phyloP scores from a whole-genome alignment of 2,797 vertebrate species.

The Momotus momota region DNA sequence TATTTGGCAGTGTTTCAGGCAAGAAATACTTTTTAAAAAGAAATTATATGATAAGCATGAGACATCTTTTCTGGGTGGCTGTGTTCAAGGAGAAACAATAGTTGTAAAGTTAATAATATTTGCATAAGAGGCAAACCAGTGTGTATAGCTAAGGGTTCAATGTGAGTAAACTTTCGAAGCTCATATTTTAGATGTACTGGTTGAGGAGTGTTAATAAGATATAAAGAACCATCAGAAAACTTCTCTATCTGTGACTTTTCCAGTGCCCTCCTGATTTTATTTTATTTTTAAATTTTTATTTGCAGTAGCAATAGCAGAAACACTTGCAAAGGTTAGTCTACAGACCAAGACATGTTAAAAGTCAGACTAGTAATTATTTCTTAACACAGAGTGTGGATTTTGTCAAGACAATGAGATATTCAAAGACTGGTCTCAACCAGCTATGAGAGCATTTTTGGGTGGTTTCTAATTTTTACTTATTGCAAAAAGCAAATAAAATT shows the following conservation, averaged over 20 bases:
- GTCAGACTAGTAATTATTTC: constrained; percentile 35
- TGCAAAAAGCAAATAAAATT: neutral
- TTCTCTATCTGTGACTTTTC: neutral
- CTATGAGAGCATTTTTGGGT: neutral
- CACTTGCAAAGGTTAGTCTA: neutral
- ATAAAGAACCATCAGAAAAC: neutral
- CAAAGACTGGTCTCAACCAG: constrained; percentile 37
- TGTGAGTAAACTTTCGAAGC: neutral
- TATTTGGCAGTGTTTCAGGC: constrained; percentile 19
- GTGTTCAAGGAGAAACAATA: constrained; percentile 25
- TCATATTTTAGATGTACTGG: neutral
- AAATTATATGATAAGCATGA: neutral
- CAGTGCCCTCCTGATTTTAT: neutral
- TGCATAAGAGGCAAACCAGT: neutral
- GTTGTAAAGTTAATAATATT: neutral
- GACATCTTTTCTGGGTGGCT: neutral
- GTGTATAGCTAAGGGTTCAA: neutral
- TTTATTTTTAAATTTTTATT: neutral
- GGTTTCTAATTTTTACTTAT: constrained; percentile 19
- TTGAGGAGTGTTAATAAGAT: neutral
- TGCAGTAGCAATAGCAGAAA: neutral
- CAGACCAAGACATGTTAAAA: constrained; percentile 14
- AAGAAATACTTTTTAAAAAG: constrained; percentile 11
- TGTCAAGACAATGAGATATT: constrained; percentile 34
- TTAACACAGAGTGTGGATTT: constrained; percentile 27